Base-by-base conservation (phyloP, 2,797 vertebrate genomes). In the Falco berigora region DNA sequence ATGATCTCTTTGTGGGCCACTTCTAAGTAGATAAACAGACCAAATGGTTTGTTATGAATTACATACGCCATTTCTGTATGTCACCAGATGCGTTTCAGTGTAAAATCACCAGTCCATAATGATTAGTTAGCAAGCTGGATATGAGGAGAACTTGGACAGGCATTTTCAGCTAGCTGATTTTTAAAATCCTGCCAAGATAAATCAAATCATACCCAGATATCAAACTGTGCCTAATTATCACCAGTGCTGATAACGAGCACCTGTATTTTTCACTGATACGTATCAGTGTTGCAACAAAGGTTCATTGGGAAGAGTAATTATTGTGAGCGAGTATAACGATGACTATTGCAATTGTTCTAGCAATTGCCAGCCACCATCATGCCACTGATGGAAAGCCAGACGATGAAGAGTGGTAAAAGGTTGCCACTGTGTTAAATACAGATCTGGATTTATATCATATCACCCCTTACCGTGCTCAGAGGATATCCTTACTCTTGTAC, bases 21-120 rank as follows among this genome's bases (percentile, higher is more conserved):
- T 95, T 92, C 74, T 80, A 90, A 95, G 74, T 23, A 67, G 71
- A 90, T 90, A 96, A 97, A 92, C 1, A 4, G 77, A 90, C 73
- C 73, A 88, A 95, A 90, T 82, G 80, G 44, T 76, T 96, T 90
- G 83, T 59, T 79, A 38, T 64, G 93, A 92, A 85, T 95, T 81
- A 67, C 38, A 81, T 69, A 82, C 1, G 0, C 52, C 63, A 6
- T 76, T 91, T 84, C 90, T 88, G 10, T 56, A 63, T 67, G 86
- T 63, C 90, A 92, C 92, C 94, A 97, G 94, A 94, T 95, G 92
- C 79, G 80, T 95, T 96, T 95, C 86, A 52, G 82, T 92, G 91
- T 94, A 92, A 92, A 95, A 94, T 55, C 83, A 82, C 56, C n/a
- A 14, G 40, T 49, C 49, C 10, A 5, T 59, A 80, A 80, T 79